These are phyloP conservation scores for Hetaerina americana DNA, from an alignment of 1,140 invertebrate species.

Conservation along the genomic window DNA sequence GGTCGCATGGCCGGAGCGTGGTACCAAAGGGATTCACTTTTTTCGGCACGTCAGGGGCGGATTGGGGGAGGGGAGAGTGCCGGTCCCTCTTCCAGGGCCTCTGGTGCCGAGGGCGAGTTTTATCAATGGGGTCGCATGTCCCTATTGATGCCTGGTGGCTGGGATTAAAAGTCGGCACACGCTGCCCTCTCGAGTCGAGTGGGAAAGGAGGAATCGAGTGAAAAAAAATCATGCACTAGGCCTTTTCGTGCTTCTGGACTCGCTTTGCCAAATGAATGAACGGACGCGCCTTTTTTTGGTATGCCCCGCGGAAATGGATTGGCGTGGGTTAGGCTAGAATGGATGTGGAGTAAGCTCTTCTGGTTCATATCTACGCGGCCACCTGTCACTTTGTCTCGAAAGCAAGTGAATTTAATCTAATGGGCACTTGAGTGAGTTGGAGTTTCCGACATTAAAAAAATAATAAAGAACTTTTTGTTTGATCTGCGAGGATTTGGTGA, in stretches of 20 bases:
- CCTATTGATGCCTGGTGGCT: too few species aligned
- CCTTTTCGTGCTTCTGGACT: not conserved
- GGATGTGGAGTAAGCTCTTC: too few species aligned
- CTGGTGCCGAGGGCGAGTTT: too few species aligned
- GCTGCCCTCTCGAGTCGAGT: not conserved
- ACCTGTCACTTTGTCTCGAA: not conserved
- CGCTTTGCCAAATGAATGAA: not conserved
- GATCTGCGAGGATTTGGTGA: too few species aligned
- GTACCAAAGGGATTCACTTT: not conserved
- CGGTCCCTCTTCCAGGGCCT: too few species aligned
- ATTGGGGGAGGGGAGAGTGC: too few species aligned
- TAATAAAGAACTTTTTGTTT: not conserved
- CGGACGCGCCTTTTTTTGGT: not conserved
- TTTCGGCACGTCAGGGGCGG: too few species aligned
- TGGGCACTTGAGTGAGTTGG: not conserved
- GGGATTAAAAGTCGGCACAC: not conserved
- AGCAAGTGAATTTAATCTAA: not conserved
- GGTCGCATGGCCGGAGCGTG: not conserved
- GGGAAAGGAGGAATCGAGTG: too few species aligned
- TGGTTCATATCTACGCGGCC: too few species aligned
- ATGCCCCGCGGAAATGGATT: too few species aligned
- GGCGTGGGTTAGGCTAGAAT: too few species aligned
- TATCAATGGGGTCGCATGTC: not conserved
- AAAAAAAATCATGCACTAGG: not conserved
- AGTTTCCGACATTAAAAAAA: too few species aligned